Conservation (phyloP, 2,888 invertebrate species). For the Lydus trimaculatus region DNA sequence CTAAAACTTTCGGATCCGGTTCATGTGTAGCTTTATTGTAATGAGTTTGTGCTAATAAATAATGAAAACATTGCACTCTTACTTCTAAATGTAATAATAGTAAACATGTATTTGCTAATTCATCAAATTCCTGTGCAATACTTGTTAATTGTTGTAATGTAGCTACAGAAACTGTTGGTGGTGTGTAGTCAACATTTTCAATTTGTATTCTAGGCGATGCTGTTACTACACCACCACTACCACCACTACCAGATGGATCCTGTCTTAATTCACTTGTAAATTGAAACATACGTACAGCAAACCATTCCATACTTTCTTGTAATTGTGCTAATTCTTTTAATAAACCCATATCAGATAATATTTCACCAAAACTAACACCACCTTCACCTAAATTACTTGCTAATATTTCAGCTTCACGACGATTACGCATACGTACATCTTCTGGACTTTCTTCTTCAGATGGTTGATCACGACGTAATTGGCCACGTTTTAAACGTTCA, state of each 20-base stretch:
- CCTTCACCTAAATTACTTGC: conserved; percentile 89
- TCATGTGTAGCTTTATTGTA: conserved; percentile 76
- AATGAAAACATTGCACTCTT: conserved; percentile 95
- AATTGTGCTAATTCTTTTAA: conserved; percentile 86
- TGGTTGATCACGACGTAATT: conserved; percentile 62
- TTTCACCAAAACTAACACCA: conserved; percentile 83
- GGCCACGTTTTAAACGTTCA: conserved; percentile 52
- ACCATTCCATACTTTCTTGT: conserved; percentile 93
- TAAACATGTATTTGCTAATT: conserved; percentile 89
- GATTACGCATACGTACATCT: conserved; percentile 79
- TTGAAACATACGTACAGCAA: conserved; percentile 71
- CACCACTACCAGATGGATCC: conserved; percentile 52
- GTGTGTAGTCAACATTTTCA: conserved; percentile 45
- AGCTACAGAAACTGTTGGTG: conserved; percentile 64
- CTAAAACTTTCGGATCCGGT: conserved; percentile 77
- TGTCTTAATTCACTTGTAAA: conserved; percentile 66
- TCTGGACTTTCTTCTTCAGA: conserved; percentile 80
- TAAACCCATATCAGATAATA: conserved; percentile 83
- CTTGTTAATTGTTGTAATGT: conserved; percentile 71
- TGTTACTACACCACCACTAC: conserved; percentile 37
- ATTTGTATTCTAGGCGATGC: conserved; percentile 57
- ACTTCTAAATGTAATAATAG: conserved; percentile 93
- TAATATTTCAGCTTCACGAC: conserved; percentile 91
- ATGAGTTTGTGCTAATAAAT: conserved; percentile 67
- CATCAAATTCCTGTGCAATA: conserved; percentile 83